phyloP scores from a whole-genome alignment of 2,888 invertebrate genomes.

The Lepidochrysops patricia region DNA sequence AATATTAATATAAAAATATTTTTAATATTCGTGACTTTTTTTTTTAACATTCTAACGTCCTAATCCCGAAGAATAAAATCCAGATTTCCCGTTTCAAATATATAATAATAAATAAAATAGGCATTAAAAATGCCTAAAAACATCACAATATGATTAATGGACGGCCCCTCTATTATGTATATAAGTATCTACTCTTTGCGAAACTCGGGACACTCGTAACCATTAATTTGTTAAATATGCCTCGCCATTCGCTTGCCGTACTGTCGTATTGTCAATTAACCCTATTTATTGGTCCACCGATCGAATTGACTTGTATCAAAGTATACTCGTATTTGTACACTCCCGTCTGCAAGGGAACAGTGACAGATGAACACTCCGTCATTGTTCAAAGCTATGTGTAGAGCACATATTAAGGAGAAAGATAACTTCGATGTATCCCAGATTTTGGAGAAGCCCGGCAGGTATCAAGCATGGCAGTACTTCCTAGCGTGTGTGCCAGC shows the following conservation, averaged over 20 bases:
- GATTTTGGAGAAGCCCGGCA: conserved; percentile 49
- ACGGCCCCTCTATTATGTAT: too few species aligned
- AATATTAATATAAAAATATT: too few species aligned
- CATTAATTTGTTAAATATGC: background rate
- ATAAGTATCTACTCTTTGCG: background rate
- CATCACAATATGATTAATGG: too few species aligned
- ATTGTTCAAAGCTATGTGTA: background rate
- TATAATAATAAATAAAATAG: too few species aligned
- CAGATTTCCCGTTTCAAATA: too few species aligned
- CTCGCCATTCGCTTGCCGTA: background rate
- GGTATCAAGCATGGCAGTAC: conserved; percentile 52
- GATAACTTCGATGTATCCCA: background rate
- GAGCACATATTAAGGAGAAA: background rate
- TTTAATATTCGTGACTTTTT: too few species aligned
- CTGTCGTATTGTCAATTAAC: background rate
- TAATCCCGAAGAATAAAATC: too few species aligned
- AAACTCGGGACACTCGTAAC: background rate
- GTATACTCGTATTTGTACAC: background rate
- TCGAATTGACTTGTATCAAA: background rate
- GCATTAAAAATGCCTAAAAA: too few species aligned
- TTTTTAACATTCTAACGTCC: too few species aligned
- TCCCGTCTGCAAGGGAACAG: background rate
- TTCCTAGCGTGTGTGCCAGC: conserved; percentile 39
- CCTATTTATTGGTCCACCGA: background rate
- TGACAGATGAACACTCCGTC: background rate